Percentiles rank a stretch among this genome's conserved stretches.
Evolutionary conservation across 2,888 invertebrate genomes (phyloP).

Genomic region (Nebria salina): DNA sequence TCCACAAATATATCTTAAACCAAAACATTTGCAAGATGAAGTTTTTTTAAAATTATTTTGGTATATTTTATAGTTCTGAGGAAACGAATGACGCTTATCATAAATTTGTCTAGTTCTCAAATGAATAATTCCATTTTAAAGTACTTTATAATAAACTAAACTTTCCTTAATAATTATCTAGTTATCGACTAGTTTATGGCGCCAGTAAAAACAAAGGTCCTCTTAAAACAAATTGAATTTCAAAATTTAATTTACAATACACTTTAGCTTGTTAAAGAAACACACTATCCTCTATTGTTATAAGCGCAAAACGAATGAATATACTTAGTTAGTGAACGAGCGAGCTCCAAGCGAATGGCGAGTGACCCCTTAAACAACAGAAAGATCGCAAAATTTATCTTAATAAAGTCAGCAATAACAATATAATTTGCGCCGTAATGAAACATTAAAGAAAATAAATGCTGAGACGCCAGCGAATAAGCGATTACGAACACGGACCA

Average conservation of each 20-base stretch:
- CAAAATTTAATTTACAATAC: not conserved
- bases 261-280: not conserved
- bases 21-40: not conserved
- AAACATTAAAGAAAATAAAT: constrained; percentile 23
- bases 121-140: too few species aligned
- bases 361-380: not conserved
- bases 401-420: constrained; percentile 23
- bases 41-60: too few species aligned
- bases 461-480: not conserved
- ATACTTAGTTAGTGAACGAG: not conserved
- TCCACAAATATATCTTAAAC: not conserved
- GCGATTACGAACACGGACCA: not conserved
- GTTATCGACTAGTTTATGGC: too few species aligned
- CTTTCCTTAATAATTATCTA: not conserved
- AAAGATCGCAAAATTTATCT: constrained; percentile 15
- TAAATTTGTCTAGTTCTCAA: too few species aligned
- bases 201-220: not conserved
- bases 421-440: constrained; percentile 19
- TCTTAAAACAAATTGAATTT: not conserved
- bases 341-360: not conserved
- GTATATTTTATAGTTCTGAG: not conserved
- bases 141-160: too few species aligned
- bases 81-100: not conserved
- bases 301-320: not conserved
- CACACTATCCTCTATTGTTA: not conserved